These are phyloP conservation scores for Paramuricea clavata DNA, from an alignment of 92 coral and sea anemone species.

Conservation along the genomic window DNA sequence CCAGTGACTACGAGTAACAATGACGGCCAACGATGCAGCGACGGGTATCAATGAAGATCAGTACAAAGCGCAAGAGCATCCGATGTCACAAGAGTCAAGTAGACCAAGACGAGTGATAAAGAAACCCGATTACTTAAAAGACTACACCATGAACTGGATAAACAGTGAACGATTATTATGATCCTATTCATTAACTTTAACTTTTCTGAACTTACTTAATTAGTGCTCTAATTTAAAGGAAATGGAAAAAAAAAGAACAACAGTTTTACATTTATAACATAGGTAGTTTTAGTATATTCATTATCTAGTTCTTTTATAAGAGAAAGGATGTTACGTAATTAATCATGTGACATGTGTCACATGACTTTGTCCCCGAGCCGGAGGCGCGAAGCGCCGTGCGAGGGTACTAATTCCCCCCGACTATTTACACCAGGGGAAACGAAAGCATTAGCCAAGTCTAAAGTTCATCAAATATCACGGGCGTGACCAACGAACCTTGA, in stretches of 20 bases:
- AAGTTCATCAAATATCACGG: no score
- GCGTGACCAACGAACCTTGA: no score
- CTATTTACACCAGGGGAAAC: no score
- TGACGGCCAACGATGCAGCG: no score
- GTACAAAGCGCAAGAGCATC: background rate
- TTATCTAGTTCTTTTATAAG: background rate
- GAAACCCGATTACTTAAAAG: background rate
- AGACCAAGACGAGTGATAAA: slow-evolving; percentile 2
- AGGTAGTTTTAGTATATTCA: background rate
- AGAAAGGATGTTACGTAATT: slow-evolving; percentile 20
- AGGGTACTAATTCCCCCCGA: no score
- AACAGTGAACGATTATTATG: background rate
- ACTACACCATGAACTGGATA: background rate
- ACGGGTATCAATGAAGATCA: background rate
- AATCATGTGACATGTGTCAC: background rate
- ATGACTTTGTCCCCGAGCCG: background rate
- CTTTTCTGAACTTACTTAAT: background rate
- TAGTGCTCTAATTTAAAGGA: background rate
- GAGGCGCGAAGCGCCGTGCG: no score
- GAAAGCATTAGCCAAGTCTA: no score
- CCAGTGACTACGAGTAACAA: slow-evolving; percentile 7
- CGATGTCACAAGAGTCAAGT: background rate
- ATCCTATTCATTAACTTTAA: background rate
- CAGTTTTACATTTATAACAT: background rate
- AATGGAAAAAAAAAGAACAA: background rate